Conservation (phyloP, 2,888 invertebrate genomes). For the Acanthoscelides obtectus region DNA sequence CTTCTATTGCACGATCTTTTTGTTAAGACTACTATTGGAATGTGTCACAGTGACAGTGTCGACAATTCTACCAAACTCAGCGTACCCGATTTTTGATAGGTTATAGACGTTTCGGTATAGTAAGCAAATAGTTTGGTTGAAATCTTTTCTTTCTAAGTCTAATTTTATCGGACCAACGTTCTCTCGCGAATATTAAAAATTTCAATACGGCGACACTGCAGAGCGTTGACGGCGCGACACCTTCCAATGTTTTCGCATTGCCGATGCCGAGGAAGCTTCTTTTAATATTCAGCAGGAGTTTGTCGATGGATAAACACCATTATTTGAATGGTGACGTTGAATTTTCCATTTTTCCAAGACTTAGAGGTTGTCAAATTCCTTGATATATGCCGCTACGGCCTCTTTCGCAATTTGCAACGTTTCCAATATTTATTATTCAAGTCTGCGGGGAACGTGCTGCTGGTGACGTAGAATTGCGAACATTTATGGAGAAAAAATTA, state of each 20-base stretch:
- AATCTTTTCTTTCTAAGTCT: too few relatives aligned
- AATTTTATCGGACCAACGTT: too few relatives aligned
- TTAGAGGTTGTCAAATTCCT: slow-evolving; percentile 1
- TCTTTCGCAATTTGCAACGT: not conserved
- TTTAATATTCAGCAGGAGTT: slow-evolving; percentile 1
- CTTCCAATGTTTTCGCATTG: not conserved
- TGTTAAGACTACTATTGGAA: too few relatives aligned
- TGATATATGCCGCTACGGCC: slow-evolving; percentile 2
- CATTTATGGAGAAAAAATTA: not conserved
- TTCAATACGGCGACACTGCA: not conserved
- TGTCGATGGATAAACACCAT: slow-evolving; percentile 11
- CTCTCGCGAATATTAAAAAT: not conserved
- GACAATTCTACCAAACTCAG: too few relatives aligned
- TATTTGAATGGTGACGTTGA: slow-evolving; percentile 5
- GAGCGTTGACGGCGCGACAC: not conserved
- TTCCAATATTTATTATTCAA: not conserved
- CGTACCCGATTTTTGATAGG: too few relatives aligned
- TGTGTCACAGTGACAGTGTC: too few relatives aligned
- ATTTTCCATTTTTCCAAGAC: slow-evolving; percentile 1
- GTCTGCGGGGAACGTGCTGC: not conserved
- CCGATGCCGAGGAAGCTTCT: slow-evolving; percentile 1
- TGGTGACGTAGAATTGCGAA: not conserved
- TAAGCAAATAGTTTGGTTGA: too few relatives aligned
- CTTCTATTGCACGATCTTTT: too few relatives aligned
- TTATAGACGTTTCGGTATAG: too few relatives aligned